A percentile compares a stretch with the other conserved stretches of the same genome.
phyloP scores from a whole-genome alignment of 2,113 vertebrate genomes.

The Taxidea taxus region DNA sequence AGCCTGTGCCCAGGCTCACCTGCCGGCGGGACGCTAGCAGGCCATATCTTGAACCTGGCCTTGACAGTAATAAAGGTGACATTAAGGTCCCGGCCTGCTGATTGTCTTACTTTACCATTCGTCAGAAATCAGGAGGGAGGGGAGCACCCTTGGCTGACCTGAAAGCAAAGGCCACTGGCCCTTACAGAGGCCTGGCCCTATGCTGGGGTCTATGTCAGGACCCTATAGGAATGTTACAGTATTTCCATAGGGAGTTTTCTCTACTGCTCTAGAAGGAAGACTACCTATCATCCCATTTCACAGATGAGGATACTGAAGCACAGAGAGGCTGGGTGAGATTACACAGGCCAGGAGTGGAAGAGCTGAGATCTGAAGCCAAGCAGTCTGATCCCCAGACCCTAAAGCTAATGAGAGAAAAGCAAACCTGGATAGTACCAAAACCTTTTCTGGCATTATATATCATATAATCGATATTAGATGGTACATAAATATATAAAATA shows the following conservation, averaged over 20 bases:
- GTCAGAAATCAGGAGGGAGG: not conserved
- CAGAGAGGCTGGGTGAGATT: not conserved
- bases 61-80: not conserved
- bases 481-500: not conserved
- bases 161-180: not conserved
- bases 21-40: not conserved
- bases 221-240: rapidly evolving
- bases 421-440: not conserved
- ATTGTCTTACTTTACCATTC: not conserved
- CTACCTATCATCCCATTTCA: rapidly evolving
- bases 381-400: not conserved
- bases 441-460: not conserved
- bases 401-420: not conserved
- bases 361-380: not conserved
- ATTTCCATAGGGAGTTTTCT: rapidly evolving
- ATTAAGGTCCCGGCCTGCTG: not conserved
- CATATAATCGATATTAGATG: not conserved
- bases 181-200: not conserved
- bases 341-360: rapidly evolving
- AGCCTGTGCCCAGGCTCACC: not conserved
- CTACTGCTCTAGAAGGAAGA: not conserved
- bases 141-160: not conserved
- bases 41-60: not conserved
- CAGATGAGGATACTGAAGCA: not conserved
- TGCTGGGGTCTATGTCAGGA: not conserved